These are phyloP conservation scores for Zele albiditarsus DNA, from an alignment of 2,888 invertebrate species.

Conservation along the genomic window DNA sequence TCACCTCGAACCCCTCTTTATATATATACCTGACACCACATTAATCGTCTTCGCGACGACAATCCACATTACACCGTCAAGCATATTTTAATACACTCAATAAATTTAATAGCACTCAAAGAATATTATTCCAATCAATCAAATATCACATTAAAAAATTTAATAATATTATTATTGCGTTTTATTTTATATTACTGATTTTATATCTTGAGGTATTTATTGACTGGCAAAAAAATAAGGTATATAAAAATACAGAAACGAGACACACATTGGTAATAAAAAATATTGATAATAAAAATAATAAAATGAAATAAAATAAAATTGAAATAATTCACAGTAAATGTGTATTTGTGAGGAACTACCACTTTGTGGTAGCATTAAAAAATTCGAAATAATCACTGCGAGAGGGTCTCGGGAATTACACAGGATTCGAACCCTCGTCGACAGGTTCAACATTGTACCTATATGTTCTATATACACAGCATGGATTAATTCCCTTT, in stretches of 20 bases:
- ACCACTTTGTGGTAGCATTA: slow-evolving; percentile 22
- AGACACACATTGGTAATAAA: background rate
- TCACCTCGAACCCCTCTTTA: background rate
- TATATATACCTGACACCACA: background rate
- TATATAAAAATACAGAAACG: background rate
- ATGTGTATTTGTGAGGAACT: background rate
- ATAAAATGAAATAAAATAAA: slow-evolving; percentile 13
- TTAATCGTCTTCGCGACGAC: background rate
- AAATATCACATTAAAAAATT: background rate
- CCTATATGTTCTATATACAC: background rate
- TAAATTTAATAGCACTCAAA: background rate
- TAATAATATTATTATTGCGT: background rate
- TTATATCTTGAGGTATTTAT: background rate
- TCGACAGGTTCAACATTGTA: slow-evolving; percentile 42
- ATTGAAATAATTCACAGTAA: background rate
- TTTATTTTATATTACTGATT: background rate
- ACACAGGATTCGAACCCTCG: slow-evolving; percentile 39
- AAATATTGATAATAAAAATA: background rate
- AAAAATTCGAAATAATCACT: slow-evolving; percentile 49
- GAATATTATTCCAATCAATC: background rate
- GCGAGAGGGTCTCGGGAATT: slow-evolving; percentile 36
- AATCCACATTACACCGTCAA: background rate
- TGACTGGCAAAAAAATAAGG: background rate
- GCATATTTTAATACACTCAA: background rate
- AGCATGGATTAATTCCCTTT: slow-evolving; percentile 45